These are phyloP conservation scores for Argyra leucocephala DNA, from an alignment of 2,888 invertebrate genomes.

Conservation along the genomic window DNA sequence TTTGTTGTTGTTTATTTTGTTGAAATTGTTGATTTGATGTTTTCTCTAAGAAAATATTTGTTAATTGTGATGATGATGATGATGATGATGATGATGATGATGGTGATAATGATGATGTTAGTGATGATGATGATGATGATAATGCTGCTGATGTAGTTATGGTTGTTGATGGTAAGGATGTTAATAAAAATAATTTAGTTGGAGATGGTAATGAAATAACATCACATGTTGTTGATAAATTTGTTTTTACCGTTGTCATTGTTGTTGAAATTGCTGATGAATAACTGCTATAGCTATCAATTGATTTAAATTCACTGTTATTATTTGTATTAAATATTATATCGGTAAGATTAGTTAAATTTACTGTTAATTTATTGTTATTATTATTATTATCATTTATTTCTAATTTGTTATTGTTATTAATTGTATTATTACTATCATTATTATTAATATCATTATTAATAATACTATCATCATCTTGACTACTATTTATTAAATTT, in stretches of 20 bases:
- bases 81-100: not conserved
- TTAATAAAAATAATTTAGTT: slow-evolving; percentile 27
- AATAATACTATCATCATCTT: not conserved
- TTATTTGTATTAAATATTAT: not conserved
- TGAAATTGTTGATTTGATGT: slow-evolving; percentile 10
- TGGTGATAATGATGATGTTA: not conserved
- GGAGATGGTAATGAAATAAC: slow-evolving; percentile 29
- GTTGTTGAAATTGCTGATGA: slow-evolving; percentile 17
- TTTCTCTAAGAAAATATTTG: slow-evolving; percentile 6
- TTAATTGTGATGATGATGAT: slow-evolving; percentile 2
- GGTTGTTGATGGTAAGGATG: not conserved
- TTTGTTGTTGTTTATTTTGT: not conserved
- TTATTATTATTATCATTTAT: slow-evolving; percentile 2
- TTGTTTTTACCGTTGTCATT: slow-evolving; percentile 23
- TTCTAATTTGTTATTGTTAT: not conserved
- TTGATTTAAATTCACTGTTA: not conserved
- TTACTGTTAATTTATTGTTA: not conserved
- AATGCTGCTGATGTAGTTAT: not conserved
- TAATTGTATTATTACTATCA: not conserved
- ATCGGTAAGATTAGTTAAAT: not conserved
- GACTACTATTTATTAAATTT: not conserved
- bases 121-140: not conserved
- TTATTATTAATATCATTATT: not conserved
- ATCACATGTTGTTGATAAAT: slow-evolving; percentile 13
- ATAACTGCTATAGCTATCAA: slow-evolving; percentile 8